Evolutionary conservation across 2,888 invertebrate species (phyloP), one percentile per base, ranked within the genome.

Genomic region (Camptogramma bilineatum): DNA sequence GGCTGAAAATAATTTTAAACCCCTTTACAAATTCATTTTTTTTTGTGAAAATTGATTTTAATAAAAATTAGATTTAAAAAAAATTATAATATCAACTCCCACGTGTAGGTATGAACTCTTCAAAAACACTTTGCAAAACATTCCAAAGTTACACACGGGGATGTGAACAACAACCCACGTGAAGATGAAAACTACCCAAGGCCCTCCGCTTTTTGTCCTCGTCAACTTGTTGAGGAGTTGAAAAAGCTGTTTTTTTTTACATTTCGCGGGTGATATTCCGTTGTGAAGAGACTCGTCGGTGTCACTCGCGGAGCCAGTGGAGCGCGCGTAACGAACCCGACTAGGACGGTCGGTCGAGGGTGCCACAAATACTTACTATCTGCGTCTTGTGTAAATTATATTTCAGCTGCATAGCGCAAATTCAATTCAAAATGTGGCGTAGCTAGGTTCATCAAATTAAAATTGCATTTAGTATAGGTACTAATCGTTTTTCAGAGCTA

Each of bases 271-370:
- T 82, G 86, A 84, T 85, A 82, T 87, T 87, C 82, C 84, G 83
- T 61, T 61, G 61, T 85, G 78, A 81, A 87, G 88, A 83, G 88
- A 76, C 79, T 82, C 81, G 82, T 78, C 80, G 86, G 85, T 83
- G 87, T 88, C 91, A 87, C 92, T 91, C 87, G 86, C 79, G 86
- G 69, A 83, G 72, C 74, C 91, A 87, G 82, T 84, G 86, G 82
- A 80, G 90, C 92, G 90, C 69, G 74, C 82, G 80, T 92, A 92
- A 92, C 90, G 91, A 92, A 87, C 88, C 81, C 82, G 82, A 77
- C 79, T 76, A 61, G 62, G 52, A 56, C 64, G 69, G 56, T 63
- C 67, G 61, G 52, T 67, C 58, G 67, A 70, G 72, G 58, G 65
- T 65, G 64, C 62, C 62, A 66, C 69, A 66, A 69, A 68, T 66